Conservation (phyloP, 1,140 invertebrate species). For the Drosophila melanogaster region Release_6_plus_ISO1_MT NC_004354.4:18824501-18825000, state of each 20-base stretch:
- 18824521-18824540: conserved; percentile 31
- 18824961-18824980: neutral
- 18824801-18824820: conserved; percentile 73
- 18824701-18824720: conserved; percentile 51
- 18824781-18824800: conserved; percentile 44
- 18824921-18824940: conserved; percentile 62
- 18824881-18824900: conserved; percentile 12
- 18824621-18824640: neutral
- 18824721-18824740: conserved; percentile 86
- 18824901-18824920: conserved; percentile 21
- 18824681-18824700: conserved; percentile 86
- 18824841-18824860: conserved; percentile 1
- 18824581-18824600: conserved; percentile 13
- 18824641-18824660: conserved; percentile 61
- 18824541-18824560: conserved; percentile 40
- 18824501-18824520: conserved; percentile 37
- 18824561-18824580: conserved; percentile 36
- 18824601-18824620: neutral
- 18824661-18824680: conserved; percentile 64
- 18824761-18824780: conserved; percentile 16
- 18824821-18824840: conserved; percentile 40
- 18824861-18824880: too few relatives aligned
- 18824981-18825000: conserved; percentile 50
- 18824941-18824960: neutral
- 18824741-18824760: conserved; percentile 88